Evolutionary conservation across 2,113 vertebrate genomes (phyloP).

Genomic region (Edolisoma coerulescens): DNA sequence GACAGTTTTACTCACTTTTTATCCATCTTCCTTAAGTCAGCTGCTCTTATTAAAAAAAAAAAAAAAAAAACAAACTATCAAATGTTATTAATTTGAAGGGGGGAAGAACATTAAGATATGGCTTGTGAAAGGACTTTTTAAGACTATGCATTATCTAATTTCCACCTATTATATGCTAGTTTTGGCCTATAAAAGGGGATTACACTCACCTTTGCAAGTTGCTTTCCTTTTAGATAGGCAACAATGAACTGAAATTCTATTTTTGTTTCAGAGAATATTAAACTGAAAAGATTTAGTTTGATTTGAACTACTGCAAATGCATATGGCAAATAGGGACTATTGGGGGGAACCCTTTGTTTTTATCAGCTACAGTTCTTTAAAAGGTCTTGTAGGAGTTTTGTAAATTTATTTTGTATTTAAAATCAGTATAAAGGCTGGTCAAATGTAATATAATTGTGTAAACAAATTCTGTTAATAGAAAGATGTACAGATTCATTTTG

Average conservation of each 20-base stretch:
- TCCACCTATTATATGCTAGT: slow-evolving; percentile 30
- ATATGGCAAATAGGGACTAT: slow-evolving; percentile 33
- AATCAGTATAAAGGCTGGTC: slow-evolving; percentile 76
- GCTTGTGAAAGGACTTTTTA: slow-evolving; percentile 15
- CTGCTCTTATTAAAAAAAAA: not conserved
- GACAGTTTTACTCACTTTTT: not conserved
- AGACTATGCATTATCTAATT: slow-evolving; percentile 54
- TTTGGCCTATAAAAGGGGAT: slow-evolving; percentile 1
- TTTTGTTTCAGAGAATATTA: slow-evolving; percentile 50
- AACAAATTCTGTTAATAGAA: slow-evolving; percentile 83
- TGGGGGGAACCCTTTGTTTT: slow-evolving; percentile 46
- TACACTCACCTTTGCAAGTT: slow-evolving; percentile 16
- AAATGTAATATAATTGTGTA: slow-evolving; percentile 83
- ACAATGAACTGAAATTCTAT: slow-evolving; percentile 53
- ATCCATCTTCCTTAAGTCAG: not conserved
- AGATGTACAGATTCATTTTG: slow-evolving; percentile 84
- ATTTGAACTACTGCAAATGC: slow-evolving; percentile 67
- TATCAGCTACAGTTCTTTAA: slow-evolving; percentile 64
- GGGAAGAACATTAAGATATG: slow-evolving; percentile 3
- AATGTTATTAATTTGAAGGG: not conserved
- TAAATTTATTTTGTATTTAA: slow-evolving; percentile 83
- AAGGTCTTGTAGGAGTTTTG: slow-evolving; percentile 71
- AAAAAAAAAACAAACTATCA: not conserved
- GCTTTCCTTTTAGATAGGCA: slow-evolving; percentile 52
- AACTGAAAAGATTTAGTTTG: slow-evolving; percentile 43